Evolutionary conservation across 53 echinoderm and acorn worm genomes (phyloP).

Genomic region (Hippasteria phrygiana): DNA sequence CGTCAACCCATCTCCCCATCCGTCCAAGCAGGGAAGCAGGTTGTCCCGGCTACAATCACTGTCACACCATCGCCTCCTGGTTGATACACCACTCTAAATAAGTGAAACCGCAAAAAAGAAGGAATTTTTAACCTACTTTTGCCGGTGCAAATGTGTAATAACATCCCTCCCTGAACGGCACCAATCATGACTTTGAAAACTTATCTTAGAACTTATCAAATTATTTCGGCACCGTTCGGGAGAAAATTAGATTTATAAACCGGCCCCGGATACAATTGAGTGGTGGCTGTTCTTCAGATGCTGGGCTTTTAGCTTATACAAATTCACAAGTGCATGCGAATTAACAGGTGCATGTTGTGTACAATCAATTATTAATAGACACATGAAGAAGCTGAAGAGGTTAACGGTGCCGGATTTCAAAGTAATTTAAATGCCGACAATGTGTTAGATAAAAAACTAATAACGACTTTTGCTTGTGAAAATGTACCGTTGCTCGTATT

Average conservation of each 20-base stretch:
- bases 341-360: too few species aligned
- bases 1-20: too few species aligned
- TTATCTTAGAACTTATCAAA: slow-evolving; percentile 3
- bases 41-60: not conserved
- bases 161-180: not conserved
- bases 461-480: too few species aligned
- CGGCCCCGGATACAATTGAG: not conserved
- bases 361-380: too few species aligned
- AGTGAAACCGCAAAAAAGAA: not conserved
- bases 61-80: not conserved
- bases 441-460: too few species aligned
- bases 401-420: too few species aligned
- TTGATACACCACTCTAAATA: not conserved
- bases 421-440: too few species aligned
- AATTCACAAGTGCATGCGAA: too few species aligned
- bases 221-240: not conserved
- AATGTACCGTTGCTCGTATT: too few species aligned
- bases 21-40: not conserved
- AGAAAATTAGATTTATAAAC: slow-evolving; percentile 5
- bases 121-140: not conserved
- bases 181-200: not conserved
- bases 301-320: not conserved
- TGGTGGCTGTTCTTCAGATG: not conserved
- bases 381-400: too few species aligned
- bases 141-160: not conserved